phyloP scores from a whole-genome alignment of 2,113 vertebrate species.

The Mesembrinibis cayennensis region DNA sequence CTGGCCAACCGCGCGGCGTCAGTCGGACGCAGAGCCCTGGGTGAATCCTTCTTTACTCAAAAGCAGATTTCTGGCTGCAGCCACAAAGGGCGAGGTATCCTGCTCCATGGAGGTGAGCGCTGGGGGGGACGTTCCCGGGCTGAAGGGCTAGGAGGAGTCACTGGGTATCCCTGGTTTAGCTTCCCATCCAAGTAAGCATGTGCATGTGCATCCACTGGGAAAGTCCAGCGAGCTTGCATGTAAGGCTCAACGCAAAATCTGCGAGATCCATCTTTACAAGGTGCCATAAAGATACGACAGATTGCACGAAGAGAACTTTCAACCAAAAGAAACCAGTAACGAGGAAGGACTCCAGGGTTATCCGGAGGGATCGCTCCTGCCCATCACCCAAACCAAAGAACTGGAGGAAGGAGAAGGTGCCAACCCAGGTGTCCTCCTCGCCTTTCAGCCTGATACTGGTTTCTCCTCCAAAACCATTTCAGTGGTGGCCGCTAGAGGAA shows the following conservation, averaged over 20 bases:
- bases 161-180: fast-evolving
- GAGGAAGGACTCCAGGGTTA: not conserved
- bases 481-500: slow-evolving; percentile 45
- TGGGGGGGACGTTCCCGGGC: fast-evolving
- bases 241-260: not conserved
- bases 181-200: not conserved
- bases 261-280: not conserved
- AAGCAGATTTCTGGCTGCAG: not conserved
- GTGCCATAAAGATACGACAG: fast-evolving
- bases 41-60: not conserved
- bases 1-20: not conserved
- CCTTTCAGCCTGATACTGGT: not conserved
- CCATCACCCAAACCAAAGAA: not conserved
- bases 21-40: not conserved
- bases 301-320: fast-evolving
- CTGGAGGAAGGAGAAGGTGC: fast-evolving
- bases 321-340: not conserved
- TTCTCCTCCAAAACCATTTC: not conserved
- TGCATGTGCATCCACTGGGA: not conserved
- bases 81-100: not conserved
- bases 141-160: not conserved
- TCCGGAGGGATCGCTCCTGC: not conserved
- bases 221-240: not conserved
- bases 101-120: fast-evolving
- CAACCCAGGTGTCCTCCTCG: fast-evolving